Conservation (phyloP, 2,888 invertebrate genomes). For the Tineola bisselliella region DNA sequence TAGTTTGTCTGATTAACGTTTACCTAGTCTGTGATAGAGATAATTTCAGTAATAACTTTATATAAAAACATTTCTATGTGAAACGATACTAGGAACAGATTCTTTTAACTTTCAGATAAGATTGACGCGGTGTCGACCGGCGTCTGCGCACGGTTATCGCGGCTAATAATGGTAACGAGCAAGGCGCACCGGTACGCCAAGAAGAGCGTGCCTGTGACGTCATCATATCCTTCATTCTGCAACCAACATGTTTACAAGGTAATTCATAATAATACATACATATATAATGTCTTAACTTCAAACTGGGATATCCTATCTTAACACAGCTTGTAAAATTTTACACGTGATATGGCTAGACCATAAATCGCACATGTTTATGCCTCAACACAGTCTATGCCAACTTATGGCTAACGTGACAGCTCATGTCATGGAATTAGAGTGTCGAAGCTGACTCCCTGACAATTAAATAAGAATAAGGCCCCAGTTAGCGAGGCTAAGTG, state of each 20-base stretch:
- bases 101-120: not conserved
- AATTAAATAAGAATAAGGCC: slow-evolving; percentile 14
- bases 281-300: too few relatives aligned
- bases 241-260: slow-evolving; percentile 52
- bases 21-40: too few relatives aligned
- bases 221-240: slow-evolving; percentile 24
- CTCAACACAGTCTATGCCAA: not conserved
- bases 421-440: slow-evolving; percentile 9
- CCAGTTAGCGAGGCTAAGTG: slow-evolving; percentile 13
- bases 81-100: too few relatives aligned
- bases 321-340: too few relatives aligned
- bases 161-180: slow-evolving; percentile 57
- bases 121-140: not conserved
- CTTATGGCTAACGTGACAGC: not conserved
- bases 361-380: too few relatives aligned
- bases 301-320: too few relatives aligned
- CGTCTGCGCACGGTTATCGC: slow-evolving; percentile 13
- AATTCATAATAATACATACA: not conserved
- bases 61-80: too few relatives aligned
- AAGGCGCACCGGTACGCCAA: slow-evolving; percentile 51
- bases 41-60: too few relatives aligned
- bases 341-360: too few relatives aligned
- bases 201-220: slow-evolving; percentile 43
- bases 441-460: slow-evolving; percentile 10
- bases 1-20: too few relatives aligned